Base-by-base conservation (phyloP, 35 echinoderm and acorn worm genomes). In the Anneissia japonica region DNA sequence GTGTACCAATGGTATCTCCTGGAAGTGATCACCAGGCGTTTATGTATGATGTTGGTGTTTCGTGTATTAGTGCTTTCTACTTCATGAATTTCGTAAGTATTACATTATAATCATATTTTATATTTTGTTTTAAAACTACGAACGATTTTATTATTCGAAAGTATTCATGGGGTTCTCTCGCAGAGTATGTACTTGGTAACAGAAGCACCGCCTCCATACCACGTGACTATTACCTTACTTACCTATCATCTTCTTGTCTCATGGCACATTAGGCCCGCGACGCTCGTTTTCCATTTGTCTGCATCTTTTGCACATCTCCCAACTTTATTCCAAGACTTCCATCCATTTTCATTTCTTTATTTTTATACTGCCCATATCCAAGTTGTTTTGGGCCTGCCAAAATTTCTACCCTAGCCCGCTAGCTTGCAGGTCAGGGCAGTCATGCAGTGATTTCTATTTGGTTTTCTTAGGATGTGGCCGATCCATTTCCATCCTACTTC, bases 11-110 rank as follows among this genome's bases (percentile, higher is more conserved):
- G 21, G 87, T 94, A 34, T 84, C 84, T 0, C 43, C 84, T 39
- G 93, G 93, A 0, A 90, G 84, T 74, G 93, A 93, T 74, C 89
- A 89, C 34, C 78, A 90, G 26, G 88, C 84, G 17, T 94, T 94
- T 36, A 30, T 91, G 12, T 90, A 88, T 75, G 73, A 85, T 34
- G 79, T 91, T 35, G 93, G 88, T 34, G 81, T 94, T 31, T 41
- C 93, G 12, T 87, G 88, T 45, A 78, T 94, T 0, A 90, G 84
- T 37, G 85, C 79, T 31, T 90, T 31, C 74, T 94, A 88, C 41
- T 79, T 26, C 30, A 91, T 84, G 11, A 85, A 94, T 46, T n/a
- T n/a, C 36, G 93, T 90, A 82, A 87, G 93, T 84, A 11, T 78
- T 11, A 11, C n/a, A 13, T 35, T 10, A 11, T 5, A 17, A 32